Conservation (phyloP, 2,888 invertebrate genomes). For the Caenorhabditis angaria region DNA sequence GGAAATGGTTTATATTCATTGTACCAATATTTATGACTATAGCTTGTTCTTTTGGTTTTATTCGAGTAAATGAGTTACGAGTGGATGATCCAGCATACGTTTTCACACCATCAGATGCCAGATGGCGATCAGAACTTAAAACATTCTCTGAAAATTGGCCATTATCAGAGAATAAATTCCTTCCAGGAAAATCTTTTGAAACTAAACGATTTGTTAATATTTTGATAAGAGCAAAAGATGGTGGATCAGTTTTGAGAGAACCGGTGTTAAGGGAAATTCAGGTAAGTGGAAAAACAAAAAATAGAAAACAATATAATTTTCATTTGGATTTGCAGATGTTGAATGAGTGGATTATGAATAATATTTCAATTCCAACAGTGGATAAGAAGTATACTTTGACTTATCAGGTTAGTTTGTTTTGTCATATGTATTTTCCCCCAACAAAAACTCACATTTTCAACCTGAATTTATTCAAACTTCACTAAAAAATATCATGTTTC, state of each 20-base stretch:
- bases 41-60: constrained; percentile 59
- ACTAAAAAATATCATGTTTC: too few species aligned
- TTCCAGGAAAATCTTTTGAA: constrained; percentile 71
- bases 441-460: too few species aligned
- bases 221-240: constrained; percentile 64
- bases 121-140: constrained; percentile 67
- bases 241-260: constrained; percentile 64
- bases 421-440: constrained; percentile 2
- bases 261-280: constrained; percentile 61
- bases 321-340: constrained; percentile 42
- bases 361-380: constrained; percentile 64
- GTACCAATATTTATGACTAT: constrained; percentile 60
- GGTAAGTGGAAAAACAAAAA: constrained; percentile 3
- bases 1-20: constrained; percentile 63
- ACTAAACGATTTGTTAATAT: constrained; percentile 69
- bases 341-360: constrained; percentile 66
- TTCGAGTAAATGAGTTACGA: constrained; percentile 61
- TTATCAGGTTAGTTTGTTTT: constrained; percentile 58
- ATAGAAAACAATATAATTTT: neutral
- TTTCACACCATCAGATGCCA: constrained; percentile 69
- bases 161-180: constrained; percentile 68
- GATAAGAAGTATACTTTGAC: constrained; percentile 65
- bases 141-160: constrained; percentile 70
- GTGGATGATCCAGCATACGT: constrained; percentile 71
- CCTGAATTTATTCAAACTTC: neutral